Conservation (phyloP, 2,113 vertebrate genomes). For the Anguilla japonica region DNA sequence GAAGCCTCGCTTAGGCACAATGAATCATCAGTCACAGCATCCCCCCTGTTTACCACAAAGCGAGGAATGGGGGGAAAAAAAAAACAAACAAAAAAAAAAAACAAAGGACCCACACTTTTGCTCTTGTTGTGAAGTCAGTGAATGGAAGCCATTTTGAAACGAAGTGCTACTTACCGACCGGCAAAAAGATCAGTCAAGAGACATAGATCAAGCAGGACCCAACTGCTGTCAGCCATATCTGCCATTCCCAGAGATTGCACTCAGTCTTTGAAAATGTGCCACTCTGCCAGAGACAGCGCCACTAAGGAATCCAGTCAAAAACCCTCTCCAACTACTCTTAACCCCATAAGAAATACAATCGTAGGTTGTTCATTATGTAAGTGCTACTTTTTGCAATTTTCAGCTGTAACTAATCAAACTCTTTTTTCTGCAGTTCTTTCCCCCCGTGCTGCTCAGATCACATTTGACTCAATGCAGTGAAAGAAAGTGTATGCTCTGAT, state of each 20-base stretch:
- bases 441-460: background rate
- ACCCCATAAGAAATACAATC: background rate
- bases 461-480: background rate
- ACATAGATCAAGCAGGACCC: background rate
- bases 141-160: slow-evolving; percentile 11
- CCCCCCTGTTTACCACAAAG: background rate
- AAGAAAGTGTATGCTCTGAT: background rate
- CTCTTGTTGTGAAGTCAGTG: background rate
- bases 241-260: background rate
- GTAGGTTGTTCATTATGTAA: background rate
- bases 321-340: background rate
- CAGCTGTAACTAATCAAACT: background rate
- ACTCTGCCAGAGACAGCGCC: background rate
- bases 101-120: too few relatives aligned
- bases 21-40: background rate
- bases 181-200: background rate
- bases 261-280: background rate
- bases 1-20: background rate
- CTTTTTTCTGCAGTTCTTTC: background rate
- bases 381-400: background rate
- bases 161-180: background rate
- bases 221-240: background rate
- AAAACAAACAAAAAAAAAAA: background rate
- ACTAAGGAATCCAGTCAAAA: background rate
- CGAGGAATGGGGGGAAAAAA: background rate